Conservation (phyloP, 2,113 vertebrate species). For the Nanorana parkeri region DNA sequence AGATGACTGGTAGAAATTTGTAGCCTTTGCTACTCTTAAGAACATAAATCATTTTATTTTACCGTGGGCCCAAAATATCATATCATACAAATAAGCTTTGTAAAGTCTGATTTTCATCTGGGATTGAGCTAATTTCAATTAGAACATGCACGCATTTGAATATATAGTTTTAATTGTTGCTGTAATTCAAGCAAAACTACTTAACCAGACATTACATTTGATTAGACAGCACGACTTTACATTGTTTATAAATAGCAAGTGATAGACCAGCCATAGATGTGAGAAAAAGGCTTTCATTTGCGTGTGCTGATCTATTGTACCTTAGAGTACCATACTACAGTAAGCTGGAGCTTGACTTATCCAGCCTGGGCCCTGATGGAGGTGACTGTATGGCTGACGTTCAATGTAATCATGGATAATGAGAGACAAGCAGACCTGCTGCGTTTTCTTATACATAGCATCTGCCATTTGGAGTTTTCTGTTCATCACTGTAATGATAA, state of each 20-base stretch:
- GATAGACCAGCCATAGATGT: slow-evolving; percentile 9
- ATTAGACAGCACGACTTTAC: not conserved
- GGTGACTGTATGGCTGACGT: slow-evolving; percentile 43
- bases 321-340: slow-evolving; percentile 13
- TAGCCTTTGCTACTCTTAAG: no score
- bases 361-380: slow-evolving; percentile 27
- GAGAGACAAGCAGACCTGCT: slow-evolving; percentile 46
- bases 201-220: not conserved
- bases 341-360: slow-evolving; percentile 1
- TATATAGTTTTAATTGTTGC: no score
- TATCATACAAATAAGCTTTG: no score
- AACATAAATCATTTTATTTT: no score
- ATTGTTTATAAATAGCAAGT: not conserved
- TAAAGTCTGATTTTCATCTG: no score
- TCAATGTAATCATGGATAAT: slow-evolving; percentile 51
- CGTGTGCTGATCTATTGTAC: slow-evolving; percentile 24
- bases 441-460: slow-evolving; percentile 35
- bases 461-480: slow-evolving; percentile 50
- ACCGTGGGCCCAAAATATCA: no score
- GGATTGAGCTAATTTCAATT: no score
- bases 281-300: not conserved
- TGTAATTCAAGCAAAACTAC: no score
- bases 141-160: no score
- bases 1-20: no score
- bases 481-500: slow-evolving; percentile 51